phyloP scores from a whole-genome alignment of 2,113 vertebrate species.

The Dermatemys mawii region DNA sequence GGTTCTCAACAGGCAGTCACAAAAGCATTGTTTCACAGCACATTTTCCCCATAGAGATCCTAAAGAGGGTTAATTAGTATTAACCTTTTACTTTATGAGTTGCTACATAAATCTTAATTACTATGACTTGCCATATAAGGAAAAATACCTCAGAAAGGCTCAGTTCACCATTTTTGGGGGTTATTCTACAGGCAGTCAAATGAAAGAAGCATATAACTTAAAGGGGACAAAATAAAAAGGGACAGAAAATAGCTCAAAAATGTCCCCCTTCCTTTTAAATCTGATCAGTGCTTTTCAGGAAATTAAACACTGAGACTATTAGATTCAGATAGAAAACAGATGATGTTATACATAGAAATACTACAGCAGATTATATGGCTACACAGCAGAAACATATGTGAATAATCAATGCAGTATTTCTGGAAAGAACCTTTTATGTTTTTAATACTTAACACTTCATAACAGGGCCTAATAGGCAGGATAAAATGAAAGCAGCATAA shows the following conservation, averaged over 20 bases:
- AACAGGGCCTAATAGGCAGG: slow-evolving; percentile 81
- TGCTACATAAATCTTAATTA: slow-evolving; percentile 29
- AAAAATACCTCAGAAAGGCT: not conserved
- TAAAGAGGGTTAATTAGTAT: slow-evolving; percentile 8
- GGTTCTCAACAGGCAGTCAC: not conserved
- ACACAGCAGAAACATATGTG: slow-evolving; percentile 79
- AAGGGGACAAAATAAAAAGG: slow-evolving; percentile 50
- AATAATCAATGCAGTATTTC: slow-evolving; percentile 82
- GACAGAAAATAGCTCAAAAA: slow-evolving; percentile 35
- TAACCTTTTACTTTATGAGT: slow-evolving; percentile 23
- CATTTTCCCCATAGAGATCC: slow-evolving; percentile 3
- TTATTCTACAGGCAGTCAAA: not conserved
- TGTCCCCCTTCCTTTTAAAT: slow-evolving; percentile 77
- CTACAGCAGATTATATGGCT: slow-evolving; percentile 71
- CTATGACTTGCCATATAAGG: not conserved
- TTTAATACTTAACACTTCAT: slow-evolving; percentile 88
- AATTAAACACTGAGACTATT: slow-evolving; percentile 84
- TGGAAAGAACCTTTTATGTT: slow-evolving; percentile 83
- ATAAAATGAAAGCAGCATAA: slow-evolving; percentile 75
- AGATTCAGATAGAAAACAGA: slow-evolving; percentile 85
- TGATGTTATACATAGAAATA: slow-evolving; percentile 75
- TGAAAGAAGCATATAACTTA: slow-evolving; percentile 25
- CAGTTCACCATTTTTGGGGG: slow-evolving; percentile 5
- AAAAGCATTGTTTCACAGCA: not conserved
- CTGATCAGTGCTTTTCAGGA: slow-evolving; percentile 82